phyloP scores from a whole-genome alignment of 2,888 invertebrate species.

The Ophioninae sp. region DNA sequence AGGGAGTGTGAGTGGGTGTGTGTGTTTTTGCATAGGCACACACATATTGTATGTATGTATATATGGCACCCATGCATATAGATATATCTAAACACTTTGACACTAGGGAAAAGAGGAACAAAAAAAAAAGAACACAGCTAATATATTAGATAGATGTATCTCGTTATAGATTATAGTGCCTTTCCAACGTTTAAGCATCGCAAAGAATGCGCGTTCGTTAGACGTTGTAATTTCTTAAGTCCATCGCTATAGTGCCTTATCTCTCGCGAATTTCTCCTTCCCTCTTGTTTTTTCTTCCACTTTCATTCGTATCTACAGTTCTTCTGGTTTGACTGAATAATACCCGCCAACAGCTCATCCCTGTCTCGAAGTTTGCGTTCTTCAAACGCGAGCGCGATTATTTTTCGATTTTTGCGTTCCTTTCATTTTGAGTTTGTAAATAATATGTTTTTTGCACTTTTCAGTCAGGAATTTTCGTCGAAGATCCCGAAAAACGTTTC shows the following conservation, averaged over 20 bases:
- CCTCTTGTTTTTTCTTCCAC: slow-evolving; percentile 57
- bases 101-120: slow-evolving; percentile 6
- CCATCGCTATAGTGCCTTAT: slow-evolving; percentile 77
- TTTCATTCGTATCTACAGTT: background rate
- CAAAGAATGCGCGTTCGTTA: slow-evolving; percentile 65
- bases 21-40: too few species aligned
- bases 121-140: slow-evolving; percentile 17
- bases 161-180: slow-evolving; percentile 77
- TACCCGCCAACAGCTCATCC: background rate
- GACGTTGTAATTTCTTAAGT: slow-evolving; percentile 72
- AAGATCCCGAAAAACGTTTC: background rate
- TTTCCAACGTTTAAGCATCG: slow-evolving; percentile 74
- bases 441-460: background rate
- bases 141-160: slow-evolving; percentile 49
- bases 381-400: background rate
- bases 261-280: slow-evolving; percentile 71
- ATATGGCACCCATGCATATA: slow-evolving; percentile 38
- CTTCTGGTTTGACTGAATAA: background rate
- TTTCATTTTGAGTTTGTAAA: background rate
- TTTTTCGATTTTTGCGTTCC: background rate
- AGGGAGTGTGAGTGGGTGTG: too few species aligned
- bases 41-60: background rate
- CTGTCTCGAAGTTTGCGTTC: background rate
- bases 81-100: slow-evolving; percentile 12
- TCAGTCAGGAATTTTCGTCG: background rate